Conservation (phyloP, 2,888 invertebrate species). For the Lepidonotus clava region DNA sequence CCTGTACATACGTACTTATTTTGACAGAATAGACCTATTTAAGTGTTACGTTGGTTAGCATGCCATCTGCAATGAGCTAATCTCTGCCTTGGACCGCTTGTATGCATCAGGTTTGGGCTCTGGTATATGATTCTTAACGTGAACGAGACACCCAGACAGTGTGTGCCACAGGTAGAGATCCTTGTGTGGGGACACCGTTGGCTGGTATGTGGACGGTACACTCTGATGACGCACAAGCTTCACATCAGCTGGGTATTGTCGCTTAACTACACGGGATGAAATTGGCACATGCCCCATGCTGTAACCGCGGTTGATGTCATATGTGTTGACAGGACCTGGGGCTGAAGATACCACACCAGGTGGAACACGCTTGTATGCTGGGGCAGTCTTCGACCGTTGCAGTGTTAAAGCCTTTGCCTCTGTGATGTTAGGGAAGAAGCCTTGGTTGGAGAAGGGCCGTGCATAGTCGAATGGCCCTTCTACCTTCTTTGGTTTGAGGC, state of each 20-base stretch:
- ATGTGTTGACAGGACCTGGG: not conserved
- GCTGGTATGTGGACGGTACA: conserved; percentile 52
- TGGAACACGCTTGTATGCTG: not conserved
- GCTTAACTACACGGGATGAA: conserved; percentile 48
- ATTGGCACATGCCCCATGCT: conserved; percentile 58
- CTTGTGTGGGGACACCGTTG: conserved; percentile 48
- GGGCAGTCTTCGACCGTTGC: conserved; percentile 12
- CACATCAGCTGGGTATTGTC: conserved; percentile 3
- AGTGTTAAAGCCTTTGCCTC: not conserved
- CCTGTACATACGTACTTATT: no score
- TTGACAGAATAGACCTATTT: no score
- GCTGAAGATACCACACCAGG: not conserved
- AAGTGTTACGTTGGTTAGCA: conserved; percentile 38
- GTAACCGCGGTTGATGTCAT: conserved; percentile 62
- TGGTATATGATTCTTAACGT: conserved; percentile 61
- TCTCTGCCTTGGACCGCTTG: conserved; percentile 15
- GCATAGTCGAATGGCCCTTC: conserved; percentile 59
- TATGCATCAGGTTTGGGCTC: not conserved
- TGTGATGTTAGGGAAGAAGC: conserved; percentile 64
- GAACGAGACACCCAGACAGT: conserved; percentile 64
- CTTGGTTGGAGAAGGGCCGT: conserved; percentile 64
- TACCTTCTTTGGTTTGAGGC: not conserved
- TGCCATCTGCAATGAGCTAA: not conserved
- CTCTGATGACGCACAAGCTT: conserved; percentile 28
- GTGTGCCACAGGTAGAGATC: conserved; percentile 65